Conservation (phyloP, 2,113 vertebrate species). For the Phyllostomus hastatus region DNA sequence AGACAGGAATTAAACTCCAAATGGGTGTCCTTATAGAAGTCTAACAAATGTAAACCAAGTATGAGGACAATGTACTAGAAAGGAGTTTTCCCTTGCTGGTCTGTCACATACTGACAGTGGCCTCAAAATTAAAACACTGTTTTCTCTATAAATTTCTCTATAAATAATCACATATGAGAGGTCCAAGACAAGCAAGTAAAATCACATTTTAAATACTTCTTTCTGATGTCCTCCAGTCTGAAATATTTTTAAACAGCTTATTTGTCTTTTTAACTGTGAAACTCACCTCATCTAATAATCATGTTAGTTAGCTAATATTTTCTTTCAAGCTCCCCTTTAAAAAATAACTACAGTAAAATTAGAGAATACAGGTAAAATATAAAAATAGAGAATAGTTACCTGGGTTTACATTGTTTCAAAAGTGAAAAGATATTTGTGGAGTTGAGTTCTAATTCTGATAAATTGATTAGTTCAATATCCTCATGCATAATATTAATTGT, state of each 20-base stretch:
- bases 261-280: neutral
- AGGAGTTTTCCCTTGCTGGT: neutral
- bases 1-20: slow-evolving; percentile 28
- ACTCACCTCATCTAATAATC: neutral
- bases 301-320: neutral
- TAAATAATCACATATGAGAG: neutral
- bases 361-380: neutral
- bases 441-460: neutral
- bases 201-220: neutral
- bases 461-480: neutral
- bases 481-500: neutral
- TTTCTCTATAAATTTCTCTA: neutral
- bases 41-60: neutral
- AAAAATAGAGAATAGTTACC: neutral
- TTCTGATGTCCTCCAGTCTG: neutral
- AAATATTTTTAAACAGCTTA: neutral
- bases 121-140: neutral
- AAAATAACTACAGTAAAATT: slow-evolving; percentile 10
- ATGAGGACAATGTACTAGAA: neutral
- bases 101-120: neutral
- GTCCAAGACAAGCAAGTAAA: neutral
- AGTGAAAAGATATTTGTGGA: neutral
- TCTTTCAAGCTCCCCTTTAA: neutral
- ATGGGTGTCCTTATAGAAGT: neutral
- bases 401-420: neutral